Conservation (phyloP, 2,797 vertebrate genomes). For the Bradypodion ventrale region DNA sequence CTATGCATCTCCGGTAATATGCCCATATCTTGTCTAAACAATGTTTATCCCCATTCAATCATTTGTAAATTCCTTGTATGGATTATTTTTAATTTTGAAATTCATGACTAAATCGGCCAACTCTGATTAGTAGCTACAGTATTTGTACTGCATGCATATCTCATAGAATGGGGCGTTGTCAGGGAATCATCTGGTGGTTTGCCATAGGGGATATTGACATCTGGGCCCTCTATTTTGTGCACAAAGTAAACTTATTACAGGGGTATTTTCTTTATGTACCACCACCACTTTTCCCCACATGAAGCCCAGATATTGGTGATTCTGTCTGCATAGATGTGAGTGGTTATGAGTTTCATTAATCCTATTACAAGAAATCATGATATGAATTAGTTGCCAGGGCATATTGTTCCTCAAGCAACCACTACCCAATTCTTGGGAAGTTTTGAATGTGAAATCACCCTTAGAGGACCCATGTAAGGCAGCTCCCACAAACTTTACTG, state of each 20-base stretch:
- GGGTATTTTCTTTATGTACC: no score
- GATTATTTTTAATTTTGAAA: background rate
- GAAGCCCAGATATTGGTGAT: background rate
- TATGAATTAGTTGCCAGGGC: background rate
- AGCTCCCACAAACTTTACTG: background rate
- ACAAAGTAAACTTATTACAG: background rate
- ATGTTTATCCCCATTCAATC: background rate
- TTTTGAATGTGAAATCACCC: background rate
- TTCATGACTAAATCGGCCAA: background rate
- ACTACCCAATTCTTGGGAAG: background rate
- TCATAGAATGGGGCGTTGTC: background rate
- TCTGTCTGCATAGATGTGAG: background rate
- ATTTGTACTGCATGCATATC: background rate
- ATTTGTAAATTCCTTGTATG: background rate
- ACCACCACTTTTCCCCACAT: background rate
- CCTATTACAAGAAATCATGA: background rate
- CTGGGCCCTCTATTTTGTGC: background rate
- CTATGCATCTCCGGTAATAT: background rate
- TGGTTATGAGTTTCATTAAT: background rate
- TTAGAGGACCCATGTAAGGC: background rate
- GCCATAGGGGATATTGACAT: background rate
- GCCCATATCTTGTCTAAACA: background rate
- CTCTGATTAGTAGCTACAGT: background rate
- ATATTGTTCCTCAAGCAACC: background rate
- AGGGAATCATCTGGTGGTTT: background rate